Conservation (phyloP, 35 echinoderm and acorn worm species). For the Diadema setosum region DNA sequence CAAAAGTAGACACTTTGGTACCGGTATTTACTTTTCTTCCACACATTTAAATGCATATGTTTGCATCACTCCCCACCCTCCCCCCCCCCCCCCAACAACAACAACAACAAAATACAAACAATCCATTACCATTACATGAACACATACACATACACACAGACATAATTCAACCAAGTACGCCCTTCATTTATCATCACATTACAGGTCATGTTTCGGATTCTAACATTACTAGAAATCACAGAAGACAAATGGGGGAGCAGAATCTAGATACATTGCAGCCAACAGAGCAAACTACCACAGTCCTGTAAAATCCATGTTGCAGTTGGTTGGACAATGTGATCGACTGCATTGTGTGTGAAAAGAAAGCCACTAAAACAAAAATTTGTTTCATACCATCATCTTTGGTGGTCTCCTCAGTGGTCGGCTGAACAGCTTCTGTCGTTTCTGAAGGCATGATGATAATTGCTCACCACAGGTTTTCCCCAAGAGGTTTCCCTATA, state of each 20-base stretch:
- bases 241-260: not conserved
- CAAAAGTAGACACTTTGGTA: no score
- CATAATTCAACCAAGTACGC: no score
- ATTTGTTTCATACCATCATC: conserved; percentile 44
- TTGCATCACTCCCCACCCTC: no score
- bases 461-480: no score
- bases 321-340: not conserved
- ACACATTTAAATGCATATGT: no score
- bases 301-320: not conserved
- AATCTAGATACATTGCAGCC: not conserved
- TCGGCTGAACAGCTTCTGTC: conserved; percentile 68
- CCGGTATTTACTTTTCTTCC: no score
- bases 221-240: not conserved
- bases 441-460: conserved; percentile 86
- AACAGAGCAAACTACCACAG: not conserved
- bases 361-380: not conserved
- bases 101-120: no score
- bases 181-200: no score
- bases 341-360: not conserved
- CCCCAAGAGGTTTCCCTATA: no score
- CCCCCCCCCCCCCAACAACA: no score
- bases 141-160: no score
- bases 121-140: no score
- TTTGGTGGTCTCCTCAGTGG: conserved; percentile 34
- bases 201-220: not conserved